Evolutionary conservation across 2,888 invertebrate genomes (phyloP), one percentile per base, ranked within the genome.

Genomic region (Orthonychiurus folsomi): DNA sequence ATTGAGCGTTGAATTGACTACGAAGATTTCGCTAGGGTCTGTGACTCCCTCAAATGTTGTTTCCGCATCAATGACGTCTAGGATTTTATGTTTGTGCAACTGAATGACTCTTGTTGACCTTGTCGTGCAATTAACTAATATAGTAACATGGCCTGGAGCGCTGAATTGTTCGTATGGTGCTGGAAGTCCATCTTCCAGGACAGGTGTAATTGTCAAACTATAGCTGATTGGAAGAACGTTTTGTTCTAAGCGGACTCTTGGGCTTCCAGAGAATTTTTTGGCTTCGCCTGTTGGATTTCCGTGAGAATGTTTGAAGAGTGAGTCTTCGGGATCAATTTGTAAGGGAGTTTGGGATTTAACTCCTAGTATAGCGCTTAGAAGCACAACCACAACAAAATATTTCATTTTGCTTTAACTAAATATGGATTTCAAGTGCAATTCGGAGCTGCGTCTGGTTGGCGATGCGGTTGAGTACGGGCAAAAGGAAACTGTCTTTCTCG

Each of bases 191-290:
- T 3, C 37, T 2, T 59, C 59, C 24, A 59, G 23, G 23, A 59
- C 23, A 2, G 59, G 59, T 2, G 18, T n/a, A 2, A 59, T 18
- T n/a, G n/a, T 20, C 50, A 59, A 50, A 3, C 23, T 20, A 37
- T 59, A 59, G 24, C 37, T 12, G 3, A 25, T 50, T 59, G 59
- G 59, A n/a, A 50, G 20, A n/a, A 59, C 59, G 5, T 52, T 52
- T 20, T 20, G 5, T 23, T 9, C 12, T 3, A 52, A n/a, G 9
- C 5, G 9, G 9, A 23, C 52, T 23, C 24, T 52, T 52, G 52
- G 5, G n/a, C n/a, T 52, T 37, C 37, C 37, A 37, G 37, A 37
- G 24, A 52, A 21, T 23, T 52, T 20, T 23, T 21, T 9, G 9
- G 3, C 9, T 52, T 23, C 52, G n/a, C 3, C 5, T 9, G 52